Percentiles rank a stretch among this genome's conserved stretches.
Evolutionary conservation across 2,888 invertebrate genomes (phyloP).

Genomic region (Acleris laterana): DNA sequence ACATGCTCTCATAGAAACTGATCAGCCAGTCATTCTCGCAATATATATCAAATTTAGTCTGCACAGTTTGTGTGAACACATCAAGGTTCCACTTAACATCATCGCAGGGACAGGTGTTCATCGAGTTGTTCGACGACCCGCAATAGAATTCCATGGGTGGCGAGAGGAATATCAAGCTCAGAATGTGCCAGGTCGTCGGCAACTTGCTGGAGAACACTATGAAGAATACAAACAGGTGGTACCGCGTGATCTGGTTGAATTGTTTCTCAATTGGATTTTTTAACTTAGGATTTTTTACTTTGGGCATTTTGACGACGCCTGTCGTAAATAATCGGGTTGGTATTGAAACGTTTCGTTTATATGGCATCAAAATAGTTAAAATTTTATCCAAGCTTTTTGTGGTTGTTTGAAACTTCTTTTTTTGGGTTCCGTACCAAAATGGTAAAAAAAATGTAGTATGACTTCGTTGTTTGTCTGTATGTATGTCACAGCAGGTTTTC

Average conservation of each 20-base stretch:
- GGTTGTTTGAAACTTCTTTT: too few species aligned
- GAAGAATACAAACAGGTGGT: slow-evolving; percentile 61
- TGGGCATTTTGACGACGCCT: slow-evolving; percentile 35
- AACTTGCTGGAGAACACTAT: slow-evolving; percentile 59
- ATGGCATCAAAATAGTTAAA: background rate
- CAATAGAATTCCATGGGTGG: slow-evolving; percentile 65
- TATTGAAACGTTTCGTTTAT: background rate
- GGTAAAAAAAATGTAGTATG: too few species aligned
- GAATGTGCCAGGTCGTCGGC: slow-evolving; percentile 66
- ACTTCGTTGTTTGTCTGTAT: too few species aligned
- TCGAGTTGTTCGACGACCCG: slow-evolving; percentile 21
- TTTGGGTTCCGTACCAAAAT: too few species aligned
- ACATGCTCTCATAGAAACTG: slow-evolving; percentile 63
- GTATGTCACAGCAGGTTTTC: too few species aligned
- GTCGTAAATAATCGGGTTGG: slow-evolving; percentile 6
- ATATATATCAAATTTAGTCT: slow-evolving; percentile 59
- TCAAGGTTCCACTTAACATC: slow-evolving; percentile 58
- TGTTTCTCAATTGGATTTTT: slow-evolving; percentile 64
- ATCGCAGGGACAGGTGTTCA: slow-evolving; percentile 59
- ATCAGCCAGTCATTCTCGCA: slow-evolving; percentile 62
- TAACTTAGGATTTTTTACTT: slow-evolving; percentile 40
- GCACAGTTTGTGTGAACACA: slow-evolving; percentile 63
- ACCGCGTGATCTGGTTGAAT: slow-evolving; percentile 54
- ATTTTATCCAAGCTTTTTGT: background rate
- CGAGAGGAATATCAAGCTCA: slow-evolving; percentile 63